Evolutionary conservation across 2,113 vertebrate species (phyloP).

Genomic region (Neopipo cinnamomea): DNA sequence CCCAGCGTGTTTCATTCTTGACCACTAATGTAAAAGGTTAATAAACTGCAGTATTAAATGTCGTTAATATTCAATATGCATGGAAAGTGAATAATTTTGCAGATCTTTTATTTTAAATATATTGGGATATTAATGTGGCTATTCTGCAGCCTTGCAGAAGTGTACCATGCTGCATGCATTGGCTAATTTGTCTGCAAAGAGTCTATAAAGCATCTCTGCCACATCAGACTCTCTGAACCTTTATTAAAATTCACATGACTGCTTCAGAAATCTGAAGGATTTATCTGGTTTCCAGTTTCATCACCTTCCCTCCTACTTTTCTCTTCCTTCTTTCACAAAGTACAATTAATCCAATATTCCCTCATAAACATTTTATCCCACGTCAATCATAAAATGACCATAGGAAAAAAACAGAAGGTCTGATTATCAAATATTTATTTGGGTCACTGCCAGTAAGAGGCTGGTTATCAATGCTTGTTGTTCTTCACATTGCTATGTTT

Average conservation of each 20-base stretch:
- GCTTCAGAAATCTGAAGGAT: slow-evolving; percentile 14
- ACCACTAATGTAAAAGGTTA: slow-evolving; percentile 76
- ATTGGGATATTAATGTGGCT: slow-evolving; percentile 26
- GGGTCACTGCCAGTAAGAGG: background rate
- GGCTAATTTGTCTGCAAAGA: slow-evolving; percentile 41
- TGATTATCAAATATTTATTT: background rate
- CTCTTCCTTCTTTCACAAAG: background rate
- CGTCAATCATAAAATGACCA: background rate
- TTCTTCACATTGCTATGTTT: background rate
- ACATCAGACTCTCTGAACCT: slow-evolving; percentile 24
- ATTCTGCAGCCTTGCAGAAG: slow-evolving; percentile 53
- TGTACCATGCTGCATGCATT: background rate
- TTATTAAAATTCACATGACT: slow-evolving; percentile 24
- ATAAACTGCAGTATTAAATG: slow-evolving; percentile 67
- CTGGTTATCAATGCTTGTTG: background rate
- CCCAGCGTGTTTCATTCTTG: slow-evolving; percentile 67
- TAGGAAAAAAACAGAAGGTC: background rate
- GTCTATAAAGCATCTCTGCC: slow-evolving; percentile 36
- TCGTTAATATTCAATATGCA: slow-evolving; percentile 70
- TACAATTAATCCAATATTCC: background rate
- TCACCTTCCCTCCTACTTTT: background rate
- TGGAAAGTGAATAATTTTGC: slow-evolving; percentile 63
- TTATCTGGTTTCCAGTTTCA: background rate
- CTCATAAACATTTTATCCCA: background rate
- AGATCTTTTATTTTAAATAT: slow-evolving; percentile 63